Evolutionary conservation across 1,140 invertebrate species (phyloP).

Genomic region (Coptotermes formosanus): DNA sequence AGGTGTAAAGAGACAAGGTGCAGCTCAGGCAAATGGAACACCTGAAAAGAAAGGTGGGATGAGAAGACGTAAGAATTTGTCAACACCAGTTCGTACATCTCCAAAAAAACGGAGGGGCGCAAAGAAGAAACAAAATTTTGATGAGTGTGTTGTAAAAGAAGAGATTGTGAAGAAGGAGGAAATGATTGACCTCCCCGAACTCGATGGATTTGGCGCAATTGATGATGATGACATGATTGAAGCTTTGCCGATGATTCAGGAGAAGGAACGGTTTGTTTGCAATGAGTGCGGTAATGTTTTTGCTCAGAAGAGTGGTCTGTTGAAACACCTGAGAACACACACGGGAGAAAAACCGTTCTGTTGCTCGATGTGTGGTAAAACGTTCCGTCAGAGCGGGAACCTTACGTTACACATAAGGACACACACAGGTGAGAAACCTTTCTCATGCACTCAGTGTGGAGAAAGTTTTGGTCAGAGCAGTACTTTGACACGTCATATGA

Average conservation of each 20-base stretch:
- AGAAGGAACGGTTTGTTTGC: neutral
- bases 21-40: neutral
- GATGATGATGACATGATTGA: constrained; percentile 11
- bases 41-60: neutral
- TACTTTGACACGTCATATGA: neutral
- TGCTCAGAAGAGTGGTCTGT: neutral
- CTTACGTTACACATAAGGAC: neutral
- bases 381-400: constrained; percentile 5
- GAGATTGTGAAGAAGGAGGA: neutral
- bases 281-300: constrained; percentile 15
- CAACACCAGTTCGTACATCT: neutral
- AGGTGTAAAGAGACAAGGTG: neutral
- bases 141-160: neutral
- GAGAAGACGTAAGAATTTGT: neutral
- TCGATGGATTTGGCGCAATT: neutral
- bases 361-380: constrained; percentile 13
- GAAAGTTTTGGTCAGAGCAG: neutral
- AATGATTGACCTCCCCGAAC: neutral
- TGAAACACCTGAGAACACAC: constrained; percentile 11
- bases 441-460: neutral
- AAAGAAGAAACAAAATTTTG: neutral
- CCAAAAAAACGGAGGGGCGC: neutral
- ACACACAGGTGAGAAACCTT: constrained; percentile 21
- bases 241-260: constrained; percentile 6
- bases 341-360: constrained; percentile 24